These are phyloP conservation scores for Ibidorhyncha struthersii DNA, from an alignment of 2,113 vertebrate species.

Conservation along the genomic window DNA sequence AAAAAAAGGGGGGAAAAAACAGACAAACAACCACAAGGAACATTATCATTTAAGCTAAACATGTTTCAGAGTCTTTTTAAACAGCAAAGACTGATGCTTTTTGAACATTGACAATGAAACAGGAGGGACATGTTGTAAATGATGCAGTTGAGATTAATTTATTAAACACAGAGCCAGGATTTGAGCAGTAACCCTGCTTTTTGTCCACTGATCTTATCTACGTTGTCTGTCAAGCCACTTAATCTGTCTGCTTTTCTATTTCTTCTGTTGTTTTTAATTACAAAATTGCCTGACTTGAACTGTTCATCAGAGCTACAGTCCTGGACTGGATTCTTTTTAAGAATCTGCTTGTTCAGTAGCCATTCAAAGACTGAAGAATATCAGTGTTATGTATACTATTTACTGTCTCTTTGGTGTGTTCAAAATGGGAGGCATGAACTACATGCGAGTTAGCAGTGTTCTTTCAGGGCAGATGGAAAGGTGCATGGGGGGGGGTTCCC, in stretches of 20 bases:
- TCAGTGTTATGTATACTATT: not conserved
- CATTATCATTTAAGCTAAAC: fast-evolving
- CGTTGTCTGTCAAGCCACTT: not conserved
- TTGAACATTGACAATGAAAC: not conserved
- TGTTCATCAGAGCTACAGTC: not conserved
- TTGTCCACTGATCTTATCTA: slow-evolving; percentile 38
- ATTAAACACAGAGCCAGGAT: not conserved
- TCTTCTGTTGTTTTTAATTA: slow-evolving; percentile 26
- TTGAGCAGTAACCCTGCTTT: slow-evolving; percentile 14
- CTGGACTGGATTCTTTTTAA: not conserved
- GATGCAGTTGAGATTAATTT: not conserved
- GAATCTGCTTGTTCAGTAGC: not conserved
- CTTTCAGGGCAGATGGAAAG: not conserved
- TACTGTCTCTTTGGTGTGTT: not conserved
- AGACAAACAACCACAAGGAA: not conserved
- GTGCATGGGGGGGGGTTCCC: not conserved
- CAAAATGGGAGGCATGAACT: not conserved
- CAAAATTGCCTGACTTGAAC: not conserved
- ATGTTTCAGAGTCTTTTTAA: not conserved
- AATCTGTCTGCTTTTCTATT: not conserved
- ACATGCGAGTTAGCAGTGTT: fast-evolving
- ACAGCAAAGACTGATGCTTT: not conserved
- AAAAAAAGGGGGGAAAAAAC: no score
- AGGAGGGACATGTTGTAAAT: not conserved
- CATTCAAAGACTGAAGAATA: not conserved